Percentiles rank a stretch among this genome's conserved stretches.
These are phyloP conservation scores for Masticophis lateralis DNA, from an alignment of 2,797 vertebrate genomes.

Conservation along the genomic window DNA sequence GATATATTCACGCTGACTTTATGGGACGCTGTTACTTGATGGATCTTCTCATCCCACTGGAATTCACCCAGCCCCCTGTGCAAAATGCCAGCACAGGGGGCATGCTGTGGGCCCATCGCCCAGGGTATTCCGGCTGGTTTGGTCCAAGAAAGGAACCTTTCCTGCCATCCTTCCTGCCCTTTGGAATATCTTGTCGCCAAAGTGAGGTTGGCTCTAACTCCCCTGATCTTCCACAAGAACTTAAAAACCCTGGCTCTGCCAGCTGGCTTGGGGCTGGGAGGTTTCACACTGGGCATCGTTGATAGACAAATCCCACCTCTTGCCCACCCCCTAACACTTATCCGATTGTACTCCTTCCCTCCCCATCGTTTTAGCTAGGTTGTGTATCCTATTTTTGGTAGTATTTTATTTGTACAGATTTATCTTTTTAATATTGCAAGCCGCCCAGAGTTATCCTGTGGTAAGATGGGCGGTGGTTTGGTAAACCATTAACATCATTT, in stretches of 20 bases:
- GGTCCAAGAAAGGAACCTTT: background rate
- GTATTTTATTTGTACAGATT: background rate
- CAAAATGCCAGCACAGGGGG: no score
- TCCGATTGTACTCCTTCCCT: background rate
- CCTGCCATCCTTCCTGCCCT: background rate
- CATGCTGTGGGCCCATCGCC: background rate
- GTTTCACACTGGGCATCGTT: background rate
- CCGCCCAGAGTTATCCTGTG: background rate
- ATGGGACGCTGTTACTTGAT: background rate
- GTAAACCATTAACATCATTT: background rate
- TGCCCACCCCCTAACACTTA: background rate
- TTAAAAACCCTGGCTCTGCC: background rate
- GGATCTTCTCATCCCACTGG: background rate
- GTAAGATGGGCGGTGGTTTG: background rate
- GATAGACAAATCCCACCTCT: background rate
- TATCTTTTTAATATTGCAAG: constrained; percentile 15
- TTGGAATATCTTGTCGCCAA: background rate
- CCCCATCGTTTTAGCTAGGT: background rate
- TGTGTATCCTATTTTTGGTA: background rate
- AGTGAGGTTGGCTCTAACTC: background rate
- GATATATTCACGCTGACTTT: background rate
- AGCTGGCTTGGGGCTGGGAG: background rate
- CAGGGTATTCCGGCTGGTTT: background rate
- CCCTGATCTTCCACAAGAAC: background rate
- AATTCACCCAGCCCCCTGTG: background rate